These are phyloP conservation scores for Brachionichthys hirsutus DNA, from an alignment of 2,113 vertebrate genomes.

Conservation along the genomic window DNA sequence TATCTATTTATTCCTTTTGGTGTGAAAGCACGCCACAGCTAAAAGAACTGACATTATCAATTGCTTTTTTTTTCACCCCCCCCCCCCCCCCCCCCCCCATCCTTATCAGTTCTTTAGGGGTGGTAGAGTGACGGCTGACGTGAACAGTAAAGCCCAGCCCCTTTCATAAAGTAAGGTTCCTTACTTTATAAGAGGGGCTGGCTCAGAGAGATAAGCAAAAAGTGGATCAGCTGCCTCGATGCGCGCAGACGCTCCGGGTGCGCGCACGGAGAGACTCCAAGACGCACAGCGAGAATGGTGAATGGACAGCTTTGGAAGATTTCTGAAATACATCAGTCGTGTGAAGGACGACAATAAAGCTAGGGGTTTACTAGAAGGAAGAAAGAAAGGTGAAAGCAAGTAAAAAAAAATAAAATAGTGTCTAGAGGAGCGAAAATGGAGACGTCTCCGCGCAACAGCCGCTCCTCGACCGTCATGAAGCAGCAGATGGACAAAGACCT, in stretches of 20 bases:
- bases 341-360: background rate
- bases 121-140: constrained; percentile 60
- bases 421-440: too few relatives aligned
- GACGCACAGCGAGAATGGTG: constrained; percentile 4
- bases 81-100: too few relatives aligned
- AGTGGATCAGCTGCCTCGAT: constrained; percentile 28
- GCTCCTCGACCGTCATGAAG: constrained; percentile 17
- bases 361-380: too few relatives aligned
- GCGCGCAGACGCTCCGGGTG: constrained; percentile 53
- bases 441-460: too few relatives aligned
- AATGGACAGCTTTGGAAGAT: too few relatives aligned
- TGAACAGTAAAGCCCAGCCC: constrained; percentile 48
- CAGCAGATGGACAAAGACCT: background rate
- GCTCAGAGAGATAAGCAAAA: constrained; percentile 23
- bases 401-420: too few relatives aligned
- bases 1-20: too few relatives aligned
- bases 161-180: constrained; percentile 31
- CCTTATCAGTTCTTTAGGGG: constrained; percentile 37
- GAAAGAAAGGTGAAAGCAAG: too few relatives aligned
- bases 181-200: constrained; percentile 14
- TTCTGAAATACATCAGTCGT: background rate
- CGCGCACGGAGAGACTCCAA: constrained; percentile 24
- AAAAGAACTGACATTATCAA: too few relatives aligned
- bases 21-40: too few relatives aligned
- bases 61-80: background rate